These are phyloP conservation scores for Heliornis fulica DNA, from an alignment of 2,113 vertebrate genomes.

Conservation along the genomic window DNA sequence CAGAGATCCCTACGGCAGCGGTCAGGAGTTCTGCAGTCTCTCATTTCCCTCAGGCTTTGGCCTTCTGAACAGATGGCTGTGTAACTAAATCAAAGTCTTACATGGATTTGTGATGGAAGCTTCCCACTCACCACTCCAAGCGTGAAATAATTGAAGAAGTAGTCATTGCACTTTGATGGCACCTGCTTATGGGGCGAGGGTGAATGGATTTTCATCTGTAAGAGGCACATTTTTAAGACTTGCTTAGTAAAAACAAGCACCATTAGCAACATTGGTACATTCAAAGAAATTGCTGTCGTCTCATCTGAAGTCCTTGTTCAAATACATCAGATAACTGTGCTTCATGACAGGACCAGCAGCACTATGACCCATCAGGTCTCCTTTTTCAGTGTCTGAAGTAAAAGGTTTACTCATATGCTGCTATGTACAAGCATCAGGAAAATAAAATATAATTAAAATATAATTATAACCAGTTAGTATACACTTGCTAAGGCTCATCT, in stretches of 20 bases:
- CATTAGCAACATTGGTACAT: background rate
- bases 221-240: background rate
- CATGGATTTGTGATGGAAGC: background rate
- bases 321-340: background rate
- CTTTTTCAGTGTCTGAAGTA: background rate
- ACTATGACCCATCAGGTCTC: background rate
- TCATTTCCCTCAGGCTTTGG: background rate
- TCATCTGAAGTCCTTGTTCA: background rate
- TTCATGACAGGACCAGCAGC: background rate
- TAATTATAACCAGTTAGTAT: background rate
- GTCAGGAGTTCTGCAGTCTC: background rate
- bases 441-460: no score
- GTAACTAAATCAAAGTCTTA: background rate
- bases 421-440: background rate
- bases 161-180: conserved; percentile 98
- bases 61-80: background rate
- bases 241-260: background rate
- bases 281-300: background rate
- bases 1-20: background rate
- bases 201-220: conserved; percentile 99
- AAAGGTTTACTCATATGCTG: background rate
- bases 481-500: background rate
- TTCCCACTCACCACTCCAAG: conserved; percentile 91
- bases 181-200: conserved; percentile 98
- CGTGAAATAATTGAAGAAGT: conserved; percentile 99